Base-by-base conservation (phyloP, 2,797 vertebrate genomes). In the Anolis apletophallus region DNA sequence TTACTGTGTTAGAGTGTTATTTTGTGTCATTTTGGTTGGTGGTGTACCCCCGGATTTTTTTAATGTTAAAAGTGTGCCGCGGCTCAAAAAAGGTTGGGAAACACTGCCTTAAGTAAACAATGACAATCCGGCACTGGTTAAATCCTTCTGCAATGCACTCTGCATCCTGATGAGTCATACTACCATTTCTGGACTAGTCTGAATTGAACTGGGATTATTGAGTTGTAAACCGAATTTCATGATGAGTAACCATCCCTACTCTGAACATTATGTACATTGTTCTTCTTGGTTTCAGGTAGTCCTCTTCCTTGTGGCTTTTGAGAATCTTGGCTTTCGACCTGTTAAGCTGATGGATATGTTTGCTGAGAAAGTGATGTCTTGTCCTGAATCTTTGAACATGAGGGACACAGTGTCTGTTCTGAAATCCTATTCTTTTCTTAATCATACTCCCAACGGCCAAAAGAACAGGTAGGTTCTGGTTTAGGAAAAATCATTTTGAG, bases 391-490 rank as follows among this genome's bases (percentile, higher is more conserved):
- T 34, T 92, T 99, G 80, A 96, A 91, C 0, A 85, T 96, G 50
- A 96, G 93, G 90, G 95, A 95, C 88, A 86, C 98, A 61, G 67
- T 97, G 29, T 84, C 67, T 85, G 21, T 98, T 88, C 94, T 98
- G 76, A 96, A 95, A 59, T 92, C 94, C 34, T 99, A 96, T 94
- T 97, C 98, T 2, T 94, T 91, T 52, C 95, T 99, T 4, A 98
- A 98, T 95, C 97, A 97, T 32, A 46, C 96, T 72, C 91, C 96
- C 68, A 84, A 88, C 81, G 84, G 88, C n/a, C 94, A 93, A 73
- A 93, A 94, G 81, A 91, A 95, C 80, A 90, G 91, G 98, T 99
- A 96, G 54, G 98, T 96, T 88, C 81, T 90, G 4, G 36, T 86
- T 89, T 81, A 75, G n/a, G 82, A 46, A 84, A 21, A 88, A n/a